phyloP scores from a whole-genome alignment of 2,888 invertebrate species.

The Aplocera efformata region DNA sequence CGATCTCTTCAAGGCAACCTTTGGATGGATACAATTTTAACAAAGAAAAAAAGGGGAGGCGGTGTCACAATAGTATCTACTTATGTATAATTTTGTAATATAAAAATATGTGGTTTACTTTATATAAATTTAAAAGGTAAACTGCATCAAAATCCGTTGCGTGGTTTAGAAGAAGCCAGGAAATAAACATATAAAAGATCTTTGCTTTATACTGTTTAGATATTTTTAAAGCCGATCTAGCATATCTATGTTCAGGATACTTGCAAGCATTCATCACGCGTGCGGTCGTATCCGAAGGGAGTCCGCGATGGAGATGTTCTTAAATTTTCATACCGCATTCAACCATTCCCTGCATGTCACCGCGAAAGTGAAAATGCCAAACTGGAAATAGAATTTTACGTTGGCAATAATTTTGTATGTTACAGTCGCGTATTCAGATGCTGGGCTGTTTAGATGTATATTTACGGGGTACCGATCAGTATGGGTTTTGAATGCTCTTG shows the following conservation, averaged over 20 bases:
- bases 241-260: conserved; percentile 19
- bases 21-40: too few relatives aligned
- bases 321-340: conserved; percentile 64
- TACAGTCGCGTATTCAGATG: conserved; percentile 2
- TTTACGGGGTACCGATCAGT: neutral
- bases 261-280: conserved; percentile 56
- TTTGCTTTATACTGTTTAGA: too few relatives aligned
- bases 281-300: conserved; percentile 61
- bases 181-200: too few relatives aligned
- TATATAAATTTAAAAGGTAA: too few relatives aligned
- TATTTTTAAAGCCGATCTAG: conserved; percentile 36
- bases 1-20: too few relatives aligned
- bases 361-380: conserved; percentile 63
- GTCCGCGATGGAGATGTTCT: conserved; percentile 51
- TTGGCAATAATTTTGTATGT: conserved; percentile 28
- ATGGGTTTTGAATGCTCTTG: neutral
- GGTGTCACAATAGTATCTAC: too few relatives aligned
- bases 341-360: conserved; percentile 39
- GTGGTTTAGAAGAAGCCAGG: too few relatives aligned
- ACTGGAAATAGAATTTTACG: conserved; percentile 59
- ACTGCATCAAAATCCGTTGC: too few relatives aligned
- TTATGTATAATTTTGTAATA: too few relatives aligned
- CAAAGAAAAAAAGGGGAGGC: too few relatives aligned
- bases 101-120: too few relatives aligned
- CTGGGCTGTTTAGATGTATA: too few relatives aligned